Evolutionary conservation across 2,113 vertebrate genomes (phyloP).

Genomic region (Tauraco erythrolophus): DNA sequence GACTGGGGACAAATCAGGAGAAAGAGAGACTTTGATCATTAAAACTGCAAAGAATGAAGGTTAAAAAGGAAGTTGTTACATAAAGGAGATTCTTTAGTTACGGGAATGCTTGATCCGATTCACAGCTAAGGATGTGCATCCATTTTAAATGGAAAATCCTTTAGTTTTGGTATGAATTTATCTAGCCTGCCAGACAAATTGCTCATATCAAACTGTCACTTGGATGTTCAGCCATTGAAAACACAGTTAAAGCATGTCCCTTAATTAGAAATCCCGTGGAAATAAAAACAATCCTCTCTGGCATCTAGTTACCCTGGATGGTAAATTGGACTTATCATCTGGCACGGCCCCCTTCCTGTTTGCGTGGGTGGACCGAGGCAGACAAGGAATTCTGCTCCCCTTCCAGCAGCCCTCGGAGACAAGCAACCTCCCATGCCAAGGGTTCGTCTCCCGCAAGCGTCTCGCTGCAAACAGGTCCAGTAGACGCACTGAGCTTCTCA

Average conservation of each 20-base stretch:
- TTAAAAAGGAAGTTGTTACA: slow-evolving; percentile 34
- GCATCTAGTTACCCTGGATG: slow-evolving; percentile 40
- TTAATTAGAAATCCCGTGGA: slow-evolving; percentile 49
- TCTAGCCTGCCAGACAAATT: slow-evolving; percentile 50
- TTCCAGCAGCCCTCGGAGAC: slow-evolving; percentile 29
- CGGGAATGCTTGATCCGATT: slow-evolving; percentile 1
- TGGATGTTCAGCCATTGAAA: slow-evolving; percentile 55
- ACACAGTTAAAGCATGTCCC: slow-evolving; percentile 40
- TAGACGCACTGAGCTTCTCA: not conserved
- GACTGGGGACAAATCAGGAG: slow-evolving; percentile 39
- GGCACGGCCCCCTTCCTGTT: slow-evolving; percentile 36
- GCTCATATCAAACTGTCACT: slow-evolving; percentile 64
- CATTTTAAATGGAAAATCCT: slow-evolving; percentile 63
- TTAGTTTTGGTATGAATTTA: slow-evolving; percentile 62
- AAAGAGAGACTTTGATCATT: slow-evolving; percentile 21
- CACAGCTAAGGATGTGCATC: slow-evolving; percentile 35
- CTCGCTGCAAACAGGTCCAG: not conserved
- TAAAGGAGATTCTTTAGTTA: slow-evolving; percentile 36
- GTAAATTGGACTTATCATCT: slow-evolving; percentile 29
- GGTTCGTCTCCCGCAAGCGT: not conserved
- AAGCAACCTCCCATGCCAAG: slow-evolving; percentile 45
- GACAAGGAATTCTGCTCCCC: slow-evolving; percentile 39
- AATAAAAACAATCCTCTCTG: slow-evolving; percentile 52
- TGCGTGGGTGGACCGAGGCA: not conserved
- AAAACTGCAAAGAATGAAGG: slow-evolving; percentile 12